phyloP scores from a whole-genome alignment of 2,113 vertebrate genomes.

The Chloropsis cyanopogon region DNA sequence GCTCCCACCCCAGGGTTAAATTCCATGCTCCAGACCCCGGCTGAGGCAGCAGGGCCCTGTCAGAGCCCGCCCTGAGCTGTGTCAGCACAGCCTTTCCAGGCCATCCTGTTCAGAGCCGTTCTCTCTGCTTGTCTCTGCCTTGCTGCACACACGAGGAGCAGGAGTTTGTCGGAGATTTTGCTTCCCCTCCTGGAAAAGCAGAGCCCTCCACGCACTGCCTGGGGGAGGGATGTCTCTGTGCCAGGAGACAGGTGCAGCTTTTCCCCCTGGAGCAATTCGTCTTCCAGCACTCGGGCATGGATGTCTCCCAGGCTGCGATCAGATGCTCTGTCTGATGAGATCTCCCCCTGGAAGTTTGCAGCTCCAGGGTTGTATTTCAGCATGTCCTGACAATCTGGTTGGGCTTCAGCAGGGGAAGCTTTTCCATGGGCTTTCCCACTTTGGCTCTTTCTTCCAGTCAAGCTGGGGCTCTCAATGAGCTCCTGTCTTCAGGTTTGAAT shows the following conservation, averaged over 20 bases:
- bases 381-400: not conserved
- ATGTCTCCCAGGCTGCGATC: not conserved
- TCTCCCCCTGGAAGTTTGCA: not conserved
- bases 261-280: not conserved
- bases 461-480: not conserved
- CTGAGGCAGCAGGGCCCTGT: not conserved
- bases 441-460: not conserved
- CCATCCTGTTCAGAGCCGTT: not conserved
- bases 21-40: not conserved
- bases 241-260: accelerated
- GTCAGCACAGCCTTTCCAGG: not conserved
- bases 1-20: not conserved
- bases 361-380: not conserved
- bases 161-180: not conserved
- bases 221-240: not conserved
- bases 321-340: too few relatives aligned
- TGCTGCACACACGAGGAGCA: accelerated
- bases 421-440: not conserved
- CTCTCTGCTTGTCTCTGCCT: not conserved
- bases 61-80: not conserved
- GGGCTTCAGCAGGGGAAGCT: not conserved
- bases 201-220: not conserved
- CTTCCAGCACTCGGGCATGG: not conserved
- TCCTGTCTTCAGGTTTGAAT: not conserved
- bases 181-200: not conserved